phyloP scores from a whole-genome alignment of 2,888 invertebrate genomes.

The Epinotia demarniana region DNA sequence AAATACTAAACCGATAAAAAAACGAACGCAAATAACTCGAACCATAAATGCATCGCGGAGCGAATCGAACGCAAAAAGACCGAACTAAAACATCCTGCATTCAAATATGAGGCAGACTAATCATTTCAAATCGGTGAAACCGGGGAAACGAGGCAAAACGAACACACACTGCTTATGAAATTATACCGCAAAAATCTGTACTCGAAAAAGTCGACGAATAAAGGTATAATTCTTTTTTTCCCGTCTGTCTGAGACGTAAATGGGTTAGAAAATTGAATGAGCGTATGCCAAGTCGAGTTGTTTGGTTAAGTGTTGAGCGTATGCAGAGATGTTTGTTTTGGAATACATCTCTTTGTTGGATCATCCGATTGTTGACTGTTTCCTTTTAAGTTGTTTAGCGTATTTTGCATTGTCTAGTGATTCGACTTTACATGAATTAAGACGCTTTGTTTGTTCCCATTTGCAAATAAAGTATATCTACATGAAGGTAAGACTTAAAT shows the following conservation, averaged over 20 bases:
- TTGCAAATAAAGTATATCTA: slow-evolving; percentile 6
- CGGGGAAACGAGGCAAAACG: slow-evolving; percentile 77
- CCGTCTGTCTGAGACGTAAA: slow-evolving; percentile 81
- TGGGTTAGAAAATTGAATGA: slow-evolving; percentile 85
- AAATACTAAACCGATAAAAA: slow-evolving; percentile 42
- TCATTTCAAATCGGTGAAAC: slow-evolving; percentile 81
- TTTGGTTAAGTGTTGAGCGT: slow-evolving; percentile 76
- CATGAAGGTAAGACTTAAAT: neutral
- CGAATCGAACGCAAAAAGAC: slow-evolving; percentile 60
- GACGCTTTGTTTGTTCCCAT: slow-evolving; percentile 32
- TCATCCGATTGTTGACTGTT: slow-evolving; percentile 59
- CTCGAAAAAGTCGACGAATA: slow-evolving; percentile 67
- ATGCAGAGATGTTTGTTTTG: slow-evolving; percentile 57
- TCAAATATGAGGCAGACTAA: slow-evolving; percentile 78
- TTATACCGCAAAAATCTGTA: slow-evolving; percentile 77
- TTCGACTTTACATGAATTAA: slow-evolving; percentile 43
- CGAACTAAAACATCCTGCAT: slow-evolving; percentile 64
- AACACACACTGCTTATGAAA: slow-evolving; percentile 82
- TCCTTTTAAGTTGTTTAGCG: slow-evolving; percentile 47
- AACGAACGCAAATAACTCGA: slow-evolving; percentile 49
- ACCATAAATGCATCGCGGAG: slow-evolving; percentile 63
- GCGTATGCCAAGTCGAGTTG: slow-evolving; percentile 69
- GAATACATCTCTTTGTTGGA: slow-evolving; percentile 68
- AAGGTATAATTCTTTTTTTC: slow-evolving; percentile 57
- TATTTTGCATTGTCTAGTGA: slow-evolving; percentile 47